Base-by-base conservation (phyloP, 64 coral and sea anemone species). In the Cladopsammia gracilis region DNA sequence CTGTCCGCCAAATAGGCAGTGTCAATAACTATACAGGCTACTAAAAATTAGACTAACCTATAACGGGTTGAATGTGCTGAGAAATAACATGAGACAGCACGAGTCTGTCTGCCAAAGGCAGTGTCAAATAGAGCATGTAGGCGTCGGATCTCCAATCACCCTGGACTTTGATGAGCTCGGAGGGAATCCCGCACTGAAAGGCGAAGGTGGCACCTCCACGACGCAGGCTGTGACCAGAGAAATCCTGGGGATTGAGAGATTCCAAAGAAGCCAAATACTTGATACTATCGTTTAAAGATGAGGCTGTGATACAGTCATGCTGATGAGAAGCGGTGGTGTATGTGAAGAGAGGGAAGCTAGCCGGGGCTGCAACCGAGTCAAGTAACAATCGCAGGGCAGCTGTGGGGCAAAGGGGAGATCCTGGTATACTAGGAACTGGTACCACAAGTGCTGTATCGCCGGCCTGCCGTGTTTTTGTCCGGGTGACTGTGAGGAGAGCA, bases 71-170 rank as follows among this genome's bases (percentile, higher is more conserved):
- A 25, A 78, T 48, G n/a, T 78, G 49, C 49, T 78, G 20, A 10
- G 20, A 3, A 19, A 58, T n/a, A 25, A 24, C 58, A 7, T 58
- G 51, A 69, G 75, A 24, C 49, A 78, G 20, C 0, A 78, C 51
- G 49, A 92, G 48, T 58, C n/a, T n/a, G n/a, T n/a, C n/a, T n/a
- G n/a, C n/a, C n/a, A n/a, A n/a, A n/a, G n/a, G n/a, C n/a, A n/a
- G n/a, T n/a, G n/a, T n/a, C n/a, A n/a, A n/a, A n/a, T n/a, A n/a
- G n/a, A n/a, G n/a, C n/a, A n/a, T n/a, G 24, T 64, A 76, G 26
- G 87, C 87, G 26, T 89, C 87, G 16, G 57, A 89, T n/a, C 46
- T 75, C 72, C 57, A 89, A 48, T 89, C 87, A 15, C 87, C 57
- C 43, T 89, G 71, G 16, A 89, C 15, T 46, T 75, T n/a, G n/a